Evolutionary conservation across 1,140 invertebrate genomes (phyloP), one percentile per base, ranked within the genome.

Genomic region (Chionoecetes opilio): DNA sequence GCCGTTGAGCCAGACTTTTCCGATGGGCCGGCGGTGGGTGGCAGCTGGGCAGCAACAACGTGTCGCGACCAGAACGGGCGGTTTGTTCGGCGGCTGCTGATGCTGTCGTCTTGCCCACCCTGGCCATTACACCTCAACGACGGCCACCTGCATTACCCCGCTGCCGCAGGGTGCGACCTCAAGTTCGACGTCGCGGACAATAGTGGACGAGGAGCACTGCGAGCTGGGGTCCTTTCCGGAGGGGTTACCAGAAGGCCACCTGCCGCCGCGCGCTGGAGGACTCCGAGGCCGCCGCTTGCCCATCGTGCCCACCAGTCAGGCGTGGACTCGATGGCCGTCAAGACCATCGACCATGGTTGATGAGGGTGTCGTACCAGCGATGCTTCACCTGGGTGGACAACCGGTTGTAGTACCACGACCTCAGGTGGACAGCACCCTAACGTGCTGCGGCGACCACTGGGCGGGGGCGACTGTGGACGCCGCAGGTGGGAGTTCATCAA

Each of bases 151-250:
- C 96, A 97, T 98, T 82, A 96, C 96, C 6, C 96, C 96, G 17
- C 94, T 96, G 17, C 95, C 96, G 6, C 96, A n/a, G n/a, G 97
- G 53, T 98, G 98, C 96, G 97, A 98, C 97, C 97, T 98, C 93
- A 96, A 97, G 26, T 96, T 97, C 46, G 98, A 98, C 96, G 98
- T 98, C 97, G 96, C 96, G 29, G 98, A 98, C 96, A 97, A 97
- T 92, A 98, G 98, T 75, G 98, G n/a, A 99, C 97, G 98, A 99
- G 97, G 97, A 96, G 38, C 97, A 97, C 96, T 98, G 98, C 96
- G 41, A 92, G 53, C 34, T 92, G 31, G 87, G 94, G 41, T 35
- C 82, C 34, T 82, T 93, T 37, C 95, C 95, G 17, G 17, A 46
- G 2, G n/a, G 95, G 87, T 31, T 96, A 96, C 75, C 82, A 93